These are phyloP conservation scores for Scelioninae gen. 1 DNA, from an alignment of 2,888 invertebrate species.

Conservation along the genomic window DNA sequence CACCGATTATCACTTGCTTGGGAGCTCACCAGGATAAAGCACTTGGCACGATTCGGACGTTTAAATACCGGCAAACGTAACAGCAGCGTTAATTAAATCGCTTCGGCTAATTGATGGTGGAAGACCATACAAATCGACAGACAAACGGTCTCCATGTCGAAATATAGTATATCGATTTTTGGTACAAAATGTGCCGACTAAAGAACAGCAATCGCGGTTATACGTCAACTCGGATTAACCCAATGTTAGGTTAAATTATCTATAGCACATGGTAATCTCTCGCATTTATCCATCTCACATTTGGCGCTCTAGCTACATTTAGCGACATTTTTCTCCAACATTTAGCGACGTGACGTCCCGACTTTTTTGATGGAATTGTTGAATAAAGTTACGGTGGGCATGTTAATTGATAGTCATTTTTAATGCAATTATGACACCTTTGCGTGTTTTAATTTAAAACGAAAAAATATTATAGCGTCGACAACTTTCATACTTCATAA, in stretches of 20 bases:
- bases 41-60: conserved; percentile 64
- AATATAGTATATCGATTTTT: conserved; percentile 58
- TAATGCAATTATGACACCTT: conserved; percentile 23
- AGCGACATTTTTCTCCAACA: conserved; percentile 43
- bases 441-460: conserved; percentile 27
- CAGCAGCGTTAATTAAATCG: conserved; percentile 62
- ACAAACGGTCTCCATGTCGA: conserved; percentile 49
- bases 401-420: conserved; percentile 40
- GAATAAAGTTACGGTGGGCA: conserved; percentile 24
- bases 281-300: conserved; percentile 48
- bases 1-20: conserved; percentile 66
- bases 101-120: conserved; percentile 58
- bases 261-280: conserved; percentile 28
- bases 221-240: conserved; percentile 51
- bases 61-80: conserved; percentile 61
- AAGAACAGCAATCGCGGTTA: conserved; percentile 45
- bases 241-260: conserved; percentile 52
- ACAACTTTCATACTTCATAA: conserved; percentile 8
- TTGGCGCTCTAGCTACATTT: conserved; percentile 31
- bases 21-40: conserved; percentile 54
- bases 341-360: conserved; percentile 23
- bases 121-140: conserved; percentile 56
- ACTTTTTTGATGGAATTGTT: conserved; percentile 29
- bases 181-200: conserved; percentile 35
- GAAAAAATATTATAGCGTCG: conserved; percentile 18